Evolutionary conservation across 2,888 invertebrate species (phyloP).

Genomic region (Masnerella sp.): DNA sequence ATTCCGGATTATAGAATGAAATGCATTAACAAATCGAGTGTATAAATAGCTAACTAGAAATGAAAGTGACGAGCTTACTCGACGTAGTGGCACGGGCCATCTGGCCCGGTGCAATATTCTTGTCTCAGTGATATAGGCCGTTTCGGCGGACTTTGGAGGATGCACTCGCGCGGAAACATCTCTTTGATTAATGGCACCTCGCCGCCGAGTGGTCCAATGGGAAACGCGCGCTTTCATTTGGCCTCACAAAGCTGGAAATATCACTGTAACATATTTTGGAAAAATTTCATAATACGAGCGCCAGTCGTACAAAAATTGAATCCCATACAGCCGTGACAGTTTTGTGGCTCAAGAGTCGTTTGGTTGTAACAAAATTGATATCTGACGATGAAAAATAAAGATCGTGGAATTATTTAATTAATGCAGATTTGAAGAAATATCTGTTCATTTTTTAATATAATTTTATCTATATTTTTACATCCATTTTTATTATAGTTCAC

Average conservation of each 20-base stretch:
- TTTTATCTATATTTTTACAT: no score
- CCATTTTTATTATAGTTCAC: no score
- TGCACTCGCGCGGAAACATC: conserved; percentile 61
- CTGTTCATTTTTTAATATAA: no score
- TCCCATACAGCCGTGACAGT: conserved; percentile 25
- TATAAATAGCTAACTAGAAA: conserved; percentile 44
- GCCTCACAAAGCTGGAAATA: conserved; percentile 48
- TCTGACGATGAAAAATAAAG: no score
- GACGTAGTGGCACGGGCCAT: conserved; percentile 60
- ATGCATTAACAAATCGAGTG: no score
- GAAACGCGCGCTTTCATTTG: conserved; percentile 52
- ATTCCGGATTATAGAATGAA: no score
- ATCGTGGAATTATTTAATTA: no score
- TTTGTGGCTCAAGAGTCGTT: conserved; percentile 29
- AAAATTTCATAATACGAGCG: conserved; percentile 46
- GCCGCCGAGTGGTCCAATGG: conserved; percentile 45
- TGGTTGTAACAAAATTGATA: no score
- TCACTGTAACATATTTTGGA: conserved; percentile 45
- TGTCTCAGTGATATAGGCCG: conserved; percentile 54
- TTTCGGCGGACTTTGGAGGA: conserved; percentile 56
- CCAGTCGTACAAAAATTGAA: conserved; percentile 34
- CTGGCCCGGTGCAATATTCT: conserved; percentile 61
- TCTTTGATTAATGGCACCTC: conserved; percentile 62
- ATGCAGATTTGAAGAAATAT: no score
- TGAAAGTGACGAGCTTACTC: conserved; percentile 50